Evolutionary conservation across 2,888 invertebrate genomes (phyloP).

Genomic region (Apodemia duryi): DNA sequence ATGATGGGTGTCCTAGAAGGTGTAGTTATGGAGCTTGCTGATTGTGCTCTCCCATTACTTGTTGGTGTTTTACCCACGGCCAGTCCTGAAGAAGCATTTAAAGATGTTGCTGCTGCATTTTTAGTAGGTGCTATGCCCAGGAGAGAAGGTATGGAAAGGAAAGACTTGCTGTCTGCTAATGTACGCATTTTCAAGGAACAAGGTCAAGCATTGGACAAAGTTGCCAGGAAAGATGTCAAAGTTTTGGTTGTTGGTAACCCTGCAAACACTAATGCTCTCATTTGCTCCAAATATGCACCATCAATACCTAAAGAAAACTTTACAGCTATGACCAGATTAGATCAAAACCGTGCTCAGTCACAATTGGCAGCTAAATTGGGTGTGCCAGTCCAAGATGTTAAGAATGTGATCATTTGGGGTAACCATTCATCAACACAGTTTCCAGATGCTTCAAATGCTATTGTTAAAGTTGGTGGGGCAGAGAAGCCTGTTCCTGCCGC

Average conservation of each 20-base stretch:
- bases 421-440: conserved; percentile 99
- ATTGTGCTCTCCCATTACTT: conserved; percentile 95
- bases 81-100: conserved; percentile 95
- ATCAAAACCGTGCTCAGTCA: conserved; percentile 97
- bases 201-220: conserved; percentile 94
- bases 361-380: conserved; percentile 88
- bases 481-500: conserved; percentile 82
- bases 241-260: conserved; percentile 99
- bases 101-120: conserved; percentile 96
- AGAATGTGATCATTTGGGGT: conserved; percentile 98
- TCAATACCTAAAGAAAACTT: conserved; percentile 98
- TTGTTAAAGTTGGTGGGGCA: conserved; percentile 76
- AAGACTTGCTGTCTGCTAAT: conserved; percentile 97
- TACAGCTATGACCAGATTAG: conserved; percentile 97
- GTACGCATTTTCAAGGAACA: conserved; percentile 99
- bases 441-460: conserved; percentile 92
- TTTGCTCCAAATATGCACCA: conserved; percentile 96
- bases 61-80: conserved; percentile 91
- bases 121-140: conserved; percentile 99
- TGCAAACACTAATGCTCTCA: conserved; percentile 98
- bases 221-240: conserved; percentile 95
- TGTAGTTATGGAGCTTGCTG: conserved; percentile 97
- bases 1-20: conserved; percentile 99
- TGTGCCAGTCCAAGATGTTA: conserved; percentile 85
- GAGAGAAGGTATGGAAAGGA: conserved; percentile 97